Base-by-base conservation (phyloP, 1,140 invertebrate species). In the Nebria ingens region DNA sequence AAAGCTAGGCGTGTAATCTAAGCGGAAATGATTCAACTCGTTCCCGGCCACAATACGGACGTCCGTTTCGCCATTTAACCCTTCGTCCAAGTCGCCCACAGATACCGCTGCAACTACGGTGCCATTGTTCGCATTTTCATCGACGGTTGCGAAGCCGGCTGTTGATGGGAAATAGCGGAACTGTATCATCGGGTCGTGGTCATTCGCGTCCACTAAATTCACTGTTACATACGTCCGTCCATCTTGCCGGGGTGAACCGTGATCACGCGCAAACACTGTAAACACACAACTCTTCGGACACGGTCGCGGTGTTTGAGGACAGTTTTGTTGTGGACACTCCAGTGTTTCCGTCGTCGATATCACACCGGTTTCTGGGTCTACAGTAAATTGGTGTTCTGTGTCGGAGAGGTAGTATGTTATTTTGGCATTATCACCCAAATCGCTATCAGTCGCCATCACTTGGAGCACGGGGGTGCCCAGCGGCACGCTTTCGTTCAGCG, bases 151-250 rank as follows among this genome's bases (percentile, higher is more conserved):
- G 65, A 85, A 88, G 21, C 79, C 83, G 0, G 87, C 86, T 0
- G 84, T 87, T 0, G 84, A 73, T 4, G 91, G 89, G 65, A 93
- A 89, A 69, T 94, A 94, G 6, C 83, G 83, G 67, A 97, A 96
- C 56, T 83, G 84, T 51, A 97, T 95, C 20, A 87, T 79, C 2
- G 94, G 95, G 73, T 93, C 90, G 68, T 97, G 93, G 76, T 97
- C 92, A 72, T 97, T 97, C 1, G 91, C 87, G 69, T 97, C 93
- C 23, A 95, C 75, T 13, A 97, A 74, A 72, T 92, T 95, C 0
- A 97, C 90, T 2, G 91, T 95, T 0, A 98, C 89, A 72, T 97
- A 97, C 19, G 94, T 93, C 38, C 93, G 76, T 2, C 93, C 93
- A 66, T 93, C 88, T 70, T 95, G 90, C 23, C 89, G 72, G 0